Evolutionary conservation across 2,888 invertebrate genomes (phyloP).

Genomic region (Drosophila nigritarsus): DNA sequence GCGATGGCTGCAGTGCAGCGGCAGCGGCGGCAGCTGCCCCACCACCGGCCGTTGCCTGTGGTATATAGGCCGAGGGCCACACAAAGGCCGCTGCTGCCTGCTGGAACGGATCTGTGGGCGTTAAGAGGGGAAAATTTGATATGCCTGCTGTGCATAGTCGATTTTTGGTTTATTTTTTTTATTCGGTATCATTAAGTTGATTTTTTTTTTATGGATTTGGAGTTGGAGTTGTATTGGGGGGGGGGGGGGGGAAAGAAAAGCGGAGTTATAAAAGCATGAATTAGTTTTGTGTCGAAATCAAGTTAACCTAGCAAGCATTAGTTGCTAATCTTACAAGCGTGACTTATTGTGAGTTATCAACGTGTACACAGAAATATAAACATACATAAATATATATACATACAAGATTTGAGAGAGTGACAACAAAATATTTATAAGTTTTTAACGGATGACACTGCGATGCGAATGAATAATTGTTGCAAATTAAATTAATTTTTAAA

Average conservation of each 20-base stretch:
- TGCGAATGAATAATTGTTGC: background rate
- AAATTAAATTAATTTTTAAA: background rate
- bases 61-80: constrained; percentile 83
- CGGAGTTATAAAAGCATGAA: constrained; percentile 79
- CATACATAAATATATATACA: background rate
- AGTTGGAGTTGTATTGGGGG: constrained; percentile 30
- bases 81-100: constrained; percentile 83
- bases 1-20: constrained; percentile 79
- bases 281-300: constrained; percentile 72
- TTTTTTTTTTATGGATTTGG: constrained; percentile 43
- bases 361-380: background rate
- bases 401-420: background rate
- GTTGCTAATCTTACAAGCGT: constrained; percentile 31
- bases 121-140: constrained; percentile 84
- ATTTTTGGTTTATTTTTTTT: constrained; percentile 27
- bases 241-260: constrained; percentile 61
- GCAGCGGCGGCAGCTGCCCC: constrained; percentile 59
- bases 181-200: constrained; percentile 37
- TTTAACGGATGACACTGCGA: background rate
- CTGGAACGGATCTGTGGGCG: constrained; percentile 85
- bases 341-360: constrained; percentile 12
- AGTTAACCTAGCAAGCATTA: constrained; percentile 59
- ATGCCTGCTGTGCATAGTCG: constrained; percentile 81
- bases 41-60: constrained; percentile 68
- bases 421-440: background rate